Conservation (phyloP, 2,888 invertebrate genomes). For the Lumbricus terrestris region DNA sequence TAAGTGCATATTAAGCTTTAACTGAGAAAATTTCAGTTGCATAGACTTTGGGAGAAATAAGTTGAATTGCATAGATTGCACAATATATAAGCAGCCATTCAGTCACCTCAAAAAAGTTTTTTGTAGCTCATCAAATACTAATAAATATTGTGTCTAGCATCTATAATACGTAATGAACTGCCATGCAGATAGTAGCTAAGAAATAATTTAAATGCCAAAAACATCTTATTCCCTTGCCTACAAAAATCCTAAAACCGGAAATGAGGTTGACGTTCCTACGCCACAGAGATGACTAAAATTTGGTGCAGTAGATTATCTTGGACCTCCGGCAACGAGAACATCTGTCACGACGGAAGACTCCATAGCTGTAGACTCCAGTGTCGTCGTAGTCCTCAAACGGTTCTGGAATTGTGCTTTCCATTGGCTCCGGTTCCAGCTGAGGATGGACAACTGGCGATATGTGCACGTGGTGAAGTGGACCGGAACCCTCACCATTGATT, state of each 20-base stretch:
- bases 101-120: neutral
- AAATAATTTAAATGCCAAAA: neutral
- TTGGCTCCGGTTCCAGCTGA: neutral
- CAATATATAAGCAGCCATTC: neutral
- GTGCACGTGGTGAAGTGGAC: neutral
- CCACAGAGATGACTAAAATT: conserved; percentile 7
- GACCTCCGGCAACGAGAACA: conserved; percentile 21
- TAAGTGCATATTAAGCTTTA: too few species aligned
- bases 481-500: neutral
- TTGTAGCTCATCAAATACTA: neutral
- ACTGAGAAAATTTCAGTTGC: neutral
- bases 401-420: neutral
- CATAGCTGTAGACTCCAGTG: conserved; percentile 17
- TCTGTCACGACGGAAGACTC: conserved; percentile 8
- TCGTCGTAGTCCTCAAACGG: neutral
- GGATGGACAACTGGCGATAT: neutral
- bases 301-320: conserved; percentile 11
- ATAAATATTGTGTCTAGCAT: neutral
- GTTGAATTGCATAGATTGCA: neutral
- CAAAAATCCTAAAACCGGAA: neutral
- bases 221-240: neutral
- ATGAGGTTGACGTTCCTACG: neutral
- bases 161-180: neutral
- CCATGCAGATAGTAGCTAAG: neutral
- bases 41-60: neutral